Evolutionary conservation across 2,888 invertebrate genomes (phyloP), one percentile per base, ranked within the genome.

Genomic region (Helleia helle): DNA sequence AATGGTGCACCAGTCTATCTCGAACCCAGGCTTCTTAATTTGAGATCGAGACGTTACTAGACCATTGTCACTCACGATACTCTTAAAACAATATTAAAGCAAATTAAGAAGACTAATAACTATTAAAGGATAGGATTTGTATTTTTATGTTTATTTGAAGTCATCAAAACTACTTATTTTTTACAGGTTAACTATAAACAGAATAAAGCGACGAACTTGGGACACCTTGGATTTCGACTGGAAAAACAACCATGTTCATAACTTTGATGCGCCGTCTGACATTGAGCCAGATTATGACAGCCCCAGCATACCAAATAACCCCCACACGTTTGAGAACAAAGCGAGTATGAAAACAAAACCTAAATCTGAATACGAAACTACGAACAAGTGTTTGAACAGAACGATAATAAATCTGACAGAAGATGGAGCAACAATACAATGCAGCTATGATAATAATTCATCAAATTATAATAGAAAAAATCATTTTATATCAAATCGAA

Each of bases 401-500:
- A 91, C 91, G 2, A 91, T 91, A 47, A 91, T 91, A 36, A 91
- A 91, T 73, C 71, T 91, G 52, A 89, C 91, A 1, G 91, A 90
- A 67, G 90, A 87, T 51, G 91, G 91, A 29, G 90, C 90, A 36
- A 90, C 89, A 4, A 91, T 91, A 54, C 89, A 90, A 56, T 91
- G 90, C 57, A 88, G 87, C 58, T 86, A 86, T 51, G 79, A 85
- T 34, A 81, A 84, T 36, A 80, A 80, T 42, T 67, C 72, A 38
- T 58, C 71, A n/a, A 34, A 40, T 15, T 40, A 31, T 15, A 40
- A 40, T 11, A 80, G 69, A 51, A 85, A 73, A 49, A 75, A 58
- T 53, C 68, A 65, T 31, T 76, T 71, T 54, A 51, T 71, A 8
- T 73, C 73, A 9, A 77, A 69, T 47, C 65, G 65, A 49, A 42